These are phyloP conservation scores for Tenebrio molitor DNA, from an alignment of 1,140 invertebrate genomes.

Conservation along the genomic window DNA sequence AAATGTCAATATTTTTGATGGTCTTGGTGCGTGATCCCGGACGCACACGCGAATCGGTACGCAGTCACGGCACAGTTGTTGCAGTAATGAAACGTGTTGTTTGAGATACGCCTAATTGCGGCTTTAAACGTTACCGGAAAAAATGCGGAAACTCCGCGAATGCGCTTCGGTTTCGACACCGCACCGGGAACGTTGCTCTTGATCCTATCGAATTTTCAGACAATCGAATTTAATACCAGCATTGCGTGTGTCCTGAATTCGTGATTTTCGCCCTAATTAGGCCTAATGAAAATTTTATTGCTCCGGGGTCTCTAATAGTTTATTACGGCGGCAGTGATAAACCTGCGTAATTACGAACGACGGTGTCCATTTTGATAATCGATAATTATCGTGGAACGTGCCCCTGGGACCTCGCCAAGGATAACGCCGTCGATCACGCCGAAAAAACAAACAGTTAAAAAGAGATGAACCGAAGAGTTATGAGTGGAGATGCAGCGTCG, in stretches of 20 bases:
- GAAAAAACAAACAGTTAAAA: not conserved
- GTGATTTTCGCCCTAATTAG: slow-evolving; percentile 20
- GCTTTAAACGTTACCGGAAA: slow-evolving; percentile 1
- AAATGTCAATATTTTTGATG: too few relatives aligned
- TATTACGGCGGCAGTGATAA: not conserved
- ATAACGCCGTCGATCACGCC: not conserved
- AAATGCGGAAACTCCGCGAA: not conserved
- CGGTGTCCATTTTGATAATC: slow-evolving; percentile 10
- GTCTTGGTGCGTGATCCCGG: too few relatives aligned
- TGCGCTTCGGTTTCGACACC: not conserved
- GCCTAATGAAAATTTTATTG: slow-evolving; percentile 34
- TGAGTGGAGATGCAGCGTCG: not conserved
- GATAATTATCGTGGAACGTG: slow-evolving; percentile 15
- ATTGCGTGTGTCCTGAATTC: slow-evolving; percentile 25
- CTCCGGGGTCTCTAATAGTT: slow-evolving; percentile 20
- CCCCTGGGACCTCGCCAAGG: not conserved
- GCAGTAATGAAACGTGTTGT: not conserved
- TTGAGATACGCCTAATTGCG: not conserved
- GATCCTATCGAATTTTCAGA: not conserved
- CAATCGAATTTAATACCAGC: slow-evolving; percentile 11
- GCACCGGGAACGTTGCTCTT: not conserved
- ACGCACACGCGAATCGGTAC: not conserved
- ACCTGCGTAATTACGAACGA: not conserved
- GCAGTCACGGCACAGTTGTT: not conserved
- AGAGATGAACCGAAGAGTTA: not conserved